phyloP scores from a whole-genome alignment of 1,140 invertebrate species.

The Aricia agestis region DNA sequence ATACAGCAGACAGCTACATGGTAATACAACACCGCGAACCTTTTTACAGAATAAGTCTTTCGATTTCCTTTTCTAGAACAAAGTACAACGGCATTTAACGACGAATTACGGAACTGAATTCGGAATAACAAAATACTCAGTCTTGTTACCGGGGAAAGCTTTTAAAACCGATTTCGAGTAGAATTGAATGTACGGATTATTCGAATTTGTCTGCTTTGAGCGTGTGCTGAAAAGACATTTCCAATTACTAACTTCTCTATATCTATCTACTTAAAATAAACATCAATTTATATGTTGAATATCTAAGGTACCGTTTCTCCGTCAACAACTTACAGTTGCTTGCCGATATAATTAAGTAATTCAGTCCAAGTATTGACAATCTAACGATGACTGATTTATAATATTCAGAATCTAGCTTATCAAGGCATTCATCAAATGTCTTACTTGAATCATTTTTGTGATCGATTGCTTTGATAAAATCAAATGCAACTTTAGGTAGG shows the following conservation, averaged over 20 bases:
- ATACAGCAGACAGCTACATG: constrained; percentile 29
- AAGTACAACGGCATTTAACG: constrained; percentile 12
- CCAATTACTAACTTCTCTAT: not conserved
- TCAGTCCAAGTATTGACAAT: not conserved
- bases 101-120: constrained; percentile 14
- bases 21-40: constrained; percentile 32
- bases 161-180: constrained; percentile 12
- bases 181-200: not conserved
- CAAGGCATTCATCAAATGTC: not conserved
- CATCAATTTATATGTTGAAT: too few relatives aligned
- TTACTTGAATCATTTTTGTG: not conserved
- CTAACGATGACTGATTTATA: not conserved
- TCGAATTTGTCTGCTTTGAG: constrained; percentile 4
- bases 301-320: too few relatives aligned
- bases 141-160: constrained; percentile 6
- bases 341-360: too few relatives aligned
- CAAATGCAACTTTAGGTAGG: constrained; percentile 20
- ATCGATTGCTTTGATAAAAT: not conserved
- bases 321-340: too few relatives aligned
- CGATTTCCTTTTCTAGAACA: constrained; percentile 21
- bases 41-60: constrained; percentile 28
- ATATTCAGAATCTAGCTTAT: not conserved
- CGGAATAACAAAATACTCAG: constrained; percentile 1
- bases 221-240: not conserved
- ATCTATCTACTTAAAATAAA: too few relatives aligned